Conservation (phyloP, 2,888 invertebrate species). For the Hedychridium roseum region DNA sequence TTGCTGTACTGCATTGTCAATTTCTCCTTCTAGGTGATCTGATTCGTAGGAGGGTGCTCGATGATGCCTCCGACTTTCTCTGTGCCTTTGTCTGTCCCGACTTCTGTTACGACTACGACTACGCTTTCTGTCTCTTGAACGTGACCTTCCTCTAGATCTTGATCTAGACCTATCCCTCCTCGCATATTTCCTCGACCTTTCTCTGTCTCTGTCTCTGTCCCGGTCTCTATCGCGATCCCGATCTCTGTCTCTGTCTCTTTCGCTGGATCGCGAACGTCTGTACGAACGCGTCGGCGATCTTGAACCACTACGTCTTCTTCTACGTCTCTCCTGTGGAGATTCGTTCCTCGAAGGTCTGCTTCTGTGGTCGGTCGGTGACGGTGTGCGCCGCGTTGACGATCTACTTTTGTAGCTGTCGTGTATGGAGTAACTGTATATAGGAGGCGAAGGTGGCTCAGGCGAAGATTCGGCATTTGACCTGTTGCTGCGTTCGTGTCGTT, state of each 20-base stretch:
- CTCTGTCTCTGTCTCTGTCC: slow-evolving; percentile 41
- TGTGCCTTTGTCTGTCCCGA: slow-evolving; percentile 45
- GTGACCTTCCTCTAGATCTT: slow-evolving; percentile 46
- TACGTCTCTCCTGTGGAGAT: slow-evolving; percentile 52
- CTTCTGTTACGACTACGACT: slow-evolving; percentile 57
- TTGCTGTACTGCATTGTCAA: slow-evolving; percentile 26
- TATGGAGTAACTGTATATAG: slow-evolving; percentile 48
- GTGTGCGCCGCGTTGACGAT: slow-evolving; percentile 42
- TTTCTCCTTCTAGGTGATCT: slow-evolving; percentile 41
- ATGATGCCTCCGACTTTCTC: slow-evolving; percentile 48
- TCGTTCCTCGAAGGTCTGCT: slow-evolving; percentile 43
- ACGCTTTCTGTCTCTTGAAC: slow-evolving; percentile 49
- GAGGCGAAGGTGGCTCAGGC: slow-evolving; percentile 55
- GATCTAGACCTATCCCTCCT: slow-evolving; percentile 39
- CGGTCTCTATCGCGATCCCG: slow-evolving; percentile 32
- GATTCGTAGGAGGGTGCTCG: slow-evolving; percentile 54
- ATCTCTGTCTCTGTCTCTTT: slow-evolving; percentile 17
- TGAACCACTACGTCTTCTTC: slow-evolving; percentile 50
- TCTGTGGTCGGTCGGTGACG: slow-evolving; percentile 43
- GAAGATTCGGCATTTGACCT: slow-evolving; percentile 51
- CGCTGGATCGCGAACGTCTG: slow-evolving; percentile 40
- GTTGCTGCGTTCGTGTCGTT: slow-evolving; percentile 66
- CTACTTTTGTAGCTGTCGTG: slow-evolving; percentile 52
- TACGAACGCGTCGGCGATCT: slow-evolving; percentile 46
- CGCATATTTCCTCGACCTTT: slow-evolving; percentile 37